Evolutionary conservation across 30 jellyfish, hydroid and myxozoan genomes (phyloP), one percentile per base, ranked within the genome.

Genomic region (Rhopilema esculentum): DNA sequence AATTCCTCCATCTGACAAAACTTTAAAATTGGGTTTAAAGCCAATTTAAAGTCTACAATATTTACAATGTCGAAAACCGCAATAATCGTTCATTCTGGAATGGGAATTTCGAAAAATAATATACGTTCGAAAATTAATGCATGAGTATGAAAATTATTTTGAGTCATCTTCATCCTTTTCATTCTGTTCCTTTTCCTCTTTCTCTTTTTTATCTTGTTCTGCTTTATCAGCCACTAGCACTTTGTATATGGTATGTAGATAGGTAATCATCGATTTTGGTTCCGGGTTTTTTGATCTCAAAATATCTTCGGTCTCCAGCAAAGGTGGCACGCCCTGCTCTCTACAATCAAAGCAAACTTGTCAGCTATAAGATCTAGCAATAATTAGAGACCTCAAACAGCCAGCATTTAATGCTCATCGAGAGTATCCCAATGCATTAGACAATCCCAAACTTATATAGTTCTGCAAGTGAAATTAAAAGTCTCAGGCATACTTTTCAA

Each of bases 291-390:
- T 81, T 71, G 92, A 67, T 27, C 97, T 88, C 49, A 91, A 88
- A 89, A 95, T 72, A 68, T 95, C 99, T n/a, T 85, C 94, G 27
- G 96, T 92, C 63, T 95, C 99, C 62, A 95, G 85, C 65, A 95
- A 70, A 20, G 85, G 87, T 18, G 91, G 88, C 7, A 95, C 96
- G n/a, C 98, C 99, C 70, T 86, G 85, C 23, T 95, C 98, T 40
- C 99, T 94, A 57, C 27, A 85, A 63, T 52, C 24, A 87, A 53
- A 82, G 57, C n/a, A n/a, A n/a, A n/a, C n/a, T n/a, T n/a, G n/a
- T n/a, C n/a, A n/a, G n/a, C n/a, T n/a, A n/a, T n/a, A n/a, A n/a
- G n/a, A n/a, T n/a, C n/a, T n/a, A n/a, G n/a, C n/a, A n/a, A n/a
- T n/a, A n/a, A n/a, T n/a, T n/a, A n/a, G n/a, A n/a, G n/a, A n/a